Base-by-base conservation (phyloP, 1,140 invertebrate genomes). In the Cydia splendana region DNA sequence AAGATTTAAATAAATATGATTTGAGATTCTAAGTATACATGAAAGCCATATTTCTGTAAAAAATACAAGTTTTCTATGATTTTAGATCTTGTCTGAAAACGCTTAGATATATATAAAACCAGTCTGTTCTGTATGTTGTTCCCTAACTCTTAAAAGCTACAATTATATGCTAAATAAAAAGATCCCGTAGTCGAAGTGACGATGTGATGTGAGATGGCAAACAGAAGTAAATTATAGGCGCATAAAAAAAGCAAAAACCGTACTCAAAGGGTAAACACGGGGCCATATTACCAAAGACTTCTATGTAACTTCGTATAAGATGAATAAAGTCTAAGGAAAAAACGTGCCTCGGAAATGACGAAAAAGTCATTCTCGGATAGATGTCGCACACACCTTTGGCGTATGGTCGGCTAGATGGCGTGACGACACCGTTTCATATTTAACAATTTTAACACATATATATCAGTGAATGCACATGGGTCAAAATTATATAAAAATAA, bases 51-150 rank as follows among this genome's bases (percentile, higher is more conserved):
- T 24, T 62, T 62, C 1, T 62, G 20, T 62, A 9, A 10, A 24
- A 62, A 62, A 24, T 62, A 62, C 1, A 24, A 24, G 18, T 24
- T 20, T 62, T 24, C 9, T 12, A 24, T 62, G 57, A 62, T 62
- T 62, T 62, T 24, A 12, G 57, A 62, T 24, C 20, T 62, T 62
- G 20, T 10, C 20, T 18, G 57, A 24, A 62, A 62, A 62, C 57
- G 20, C 57, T 62, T 62, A 24, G 57, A 62, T 62, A 62, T 62
- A 62, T 42, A 42, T 38, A 71, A 71, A 71, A 42, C 57, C 86
- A 87, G 86, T 87, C 84, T 87, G 83, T 85, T 87, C 84, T 87
- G 83, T 85, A 71, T 81, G 76, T 77, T 65, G 75, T 79, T 79
- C 78, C 79, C 79, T 84, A 80, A 83, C 83, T 38, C 67, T 86